Conservation (phyloP, 2,888 invertebrate species). For the Chalcosyrphus nemorum region DNA sequence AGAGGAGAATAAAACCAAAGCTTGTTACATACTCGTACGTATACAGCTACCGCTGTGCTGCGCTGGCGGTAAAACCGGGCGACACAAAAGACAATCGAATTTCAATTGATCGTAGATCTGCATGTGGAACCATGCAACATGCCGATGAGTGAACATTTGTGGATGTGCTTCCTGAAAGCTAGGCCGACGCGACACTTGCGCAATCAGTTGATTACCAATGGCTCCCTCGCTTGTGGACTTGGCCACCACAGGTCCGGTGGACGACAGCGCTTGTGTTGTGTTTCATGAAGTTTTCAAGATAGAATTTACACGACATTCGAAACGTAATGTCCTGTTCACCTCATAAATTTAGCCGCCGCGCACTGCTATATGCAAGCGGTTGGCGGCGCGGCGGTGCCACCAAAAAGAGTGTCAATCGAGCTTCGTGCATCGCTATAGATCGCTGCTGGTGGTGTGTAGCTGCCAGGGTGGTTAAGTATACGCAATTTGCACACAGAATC, state of each 20-base stretch:
- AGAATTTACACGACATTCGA: conserved; percentile 73
- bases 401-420: conserved; percentile 72
- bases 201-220: conserved; percentile 44
- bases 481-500: conserved; percentile 72
- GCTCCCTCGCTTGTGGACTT: conserved; percentile 19
- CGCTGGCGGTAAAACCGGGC: conserved; percentile 71
- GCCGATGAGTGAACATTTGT: conserved; percentile 62
- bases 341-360: conserved; percentile 65
- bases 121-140: conserved; percentile 69
- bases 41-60: conserved; percentile 68
- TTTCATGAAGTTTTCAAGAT: conserved; percentile 73
- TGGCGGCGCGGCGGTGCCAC: conserved; percentile 52
- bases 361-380: neutral
- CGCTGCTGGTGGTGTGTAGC: conserved; percentile 7
- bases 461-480: conserved; percentile 68
- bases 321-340: conserved; percentile 74
- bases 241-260: neutral
- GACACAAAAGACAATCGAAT: conserved; percentile 69
- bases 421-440: conserved; percentile 65
- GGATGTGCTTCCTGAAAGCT: conserved; percentile 71
- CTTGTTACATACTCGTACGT: too few species aligned
- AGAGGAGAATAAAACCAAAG: conserved; percentile 12
- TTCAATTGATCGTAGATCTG: conserved; percentile 78
- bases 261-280: conserved; percentile 36
- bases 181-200: conserved; percentile 60